A percentile compares a stretch with the other conserved stretches of the same genome.
These are phyloP conservation scores for Helicorthomorpha holstii DNA, from an alignment of 1,140 invertebrate species.

Conservation along the genomic window DNA sequence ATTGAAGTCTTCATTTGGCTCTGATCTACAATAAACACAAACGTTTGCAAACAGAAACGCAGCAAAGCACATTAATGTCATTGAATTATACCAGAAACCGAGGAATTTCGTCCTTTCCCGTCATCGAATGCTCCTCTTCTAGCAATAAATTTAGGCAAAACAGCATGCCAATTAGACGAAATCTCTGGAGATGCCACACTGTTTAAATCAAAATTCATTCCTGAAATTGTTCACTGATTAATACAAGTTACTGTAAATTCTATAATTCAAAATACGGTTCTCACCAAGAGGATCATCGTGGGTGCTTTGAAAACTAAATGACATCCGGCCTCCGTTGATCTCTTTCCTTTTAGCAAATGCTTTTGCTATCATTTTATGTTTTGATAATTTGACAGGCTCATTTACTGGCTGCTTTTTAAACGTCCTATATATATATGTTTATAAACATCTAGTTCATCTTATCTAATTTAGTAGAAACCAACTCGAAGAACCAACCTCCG, in stretches of 20 bases:
- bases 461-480: too few species aligned
- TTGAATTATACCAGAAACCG: conserved; percentile 15
- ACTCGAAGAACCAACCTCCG: too few species aligned
- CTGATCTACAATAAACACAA: conserved; percentile 9
- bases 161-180: conserved; percentile 66
- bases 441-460: too few species aligned
- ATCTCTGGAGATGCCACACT: conserved; percentile 44
- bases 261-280: conserved; percentile 4
- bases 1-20: conserved; percentile 7
- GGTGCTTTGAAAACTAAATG: conserved; percentile 64
- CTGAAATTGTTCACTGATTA: conserved; percentile 24
- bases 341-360: conserved; percentile 74
- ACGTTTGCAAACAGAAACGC: too few species aligned
- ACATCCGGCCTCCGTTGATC: conserved; percentile 64
- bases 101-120: conserved; percentile 12
- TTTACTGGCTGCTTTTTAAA: conserved; percentile 19
- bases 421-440: too few species aligned
- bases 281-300: conserved; percentile 73
- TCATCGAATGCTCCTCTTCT: conserved; percentile 49
- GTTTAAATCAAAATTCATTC: conserved; percentile 63
- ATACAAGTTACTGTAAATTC: conserved; percentile 5
- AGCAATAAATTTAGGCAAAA: conserved; percentile 65
- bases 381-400: conserved; percentile 41
- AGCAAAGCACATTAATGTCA: too few species aligned
- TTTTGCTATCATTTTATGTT: conserved; percentile 77